Base-by-base conservation (phyloP, 2,888 invertebrate species). In the Meiosimyza decipiens region DNA sequence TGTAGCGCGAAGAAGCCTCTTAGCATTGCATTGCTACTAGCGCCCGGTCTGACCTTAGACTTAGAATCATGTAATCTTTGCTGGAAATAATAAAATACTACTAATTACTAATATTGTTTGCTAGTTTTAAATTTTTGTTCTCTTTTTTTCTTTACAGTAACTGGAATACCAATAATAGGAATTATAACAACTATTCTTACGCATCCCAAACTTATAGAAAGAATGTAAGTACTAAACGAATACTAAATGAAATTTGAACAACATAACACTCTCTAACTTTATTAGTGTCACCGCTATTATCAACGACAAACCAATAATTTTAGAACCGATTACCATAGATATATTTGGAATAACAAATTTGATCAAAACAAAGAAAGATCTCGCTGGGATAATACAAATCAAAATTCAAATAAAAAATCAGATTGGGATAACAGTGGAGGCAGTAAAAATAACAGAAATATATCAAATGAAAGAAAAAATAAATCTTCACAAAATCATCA, bases 151-250 rank as follows among this genome's bases (percentile, higher is more conserved):
- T 57, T 74, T 60, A 13, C 77, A 80, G 55, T 80, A 81, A 80
- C 75, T 72, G 76, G 67, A 57, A 49, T 55, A 50, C 67, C 70
- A 54, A 57, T 50, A 47, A 70, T 64, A 65, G 64, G 62, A 73
- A 71, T 69, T 63, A 69, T 15, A 51, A 63, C 66, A 71, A 71
- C 16, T 73, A 59, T 50, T 76, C 67, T 50, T 52, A 71, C 49
- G 65, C 64, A 70, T 67, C 68, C 40, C 75, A 67, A 15, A 76
- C 52, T 65, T 73, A 71, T 12, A 75, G 74, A 59, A 76, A 76
- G 67, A 71, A 54, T 75, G 82, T 82, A 79, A 82, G 82, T 81
- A 18, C 18, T 28, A 28, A 28, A 40, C 40, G 1, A 40, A 40
- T 40, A 28, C 28, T 28, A 7, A 40, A 9, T 40, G 40, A 6